phyloP scores from a whole-genome alignment of 2,113 vertebrate genomes.

The Myxocyprinus asiaticus region DNA sequence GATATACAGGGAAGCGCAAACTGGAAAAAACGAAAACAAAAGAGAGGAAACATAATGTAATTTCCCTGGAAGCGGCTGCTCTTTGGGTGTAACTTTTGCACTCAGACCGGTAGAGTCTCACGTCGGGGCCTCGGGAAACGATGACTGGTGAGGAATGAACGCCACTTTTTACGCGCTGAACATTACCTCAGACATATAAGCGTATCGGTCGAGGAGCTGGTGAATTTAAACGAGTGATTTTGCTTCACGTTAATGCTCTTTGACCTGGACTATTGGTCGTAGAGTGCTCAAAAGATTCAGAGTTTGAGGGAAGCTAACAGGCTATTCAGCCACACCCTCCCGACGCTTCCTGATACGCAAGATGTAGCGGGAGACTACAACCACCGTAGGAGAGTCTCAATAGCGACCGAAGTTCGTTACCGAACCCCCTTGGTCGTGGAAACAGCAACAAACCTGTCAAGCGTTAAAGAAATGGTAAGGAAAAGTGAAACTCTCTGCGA shows the following conservation, averaged over 20 bases:
- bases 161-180: neutral
- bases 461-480: conserved; percentile 47
- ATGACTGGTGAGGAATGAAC: conserved; percentile 54
- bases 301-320: conserved; percentile 33
- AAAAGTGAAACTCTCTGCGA: conserved; percentile 46
- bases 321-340: conserved; percentile 78
- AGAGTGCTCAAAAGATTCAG: conserved; percentile 21
- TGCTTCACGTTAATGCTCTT: neutral
- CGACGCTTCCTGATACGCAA: conserved; percentile 74
- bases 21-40: conserved; percentile 28
- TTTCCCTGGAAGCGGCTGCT: conserved; percentile 24
- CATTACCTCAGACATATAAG: neutral
- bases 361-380: conserved; percentile 67
- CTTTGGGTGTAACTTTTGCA: conserved; percentile 55
- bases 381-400: conserved; percentile 48
- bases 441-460: neutral
- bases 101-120: conserved; percentile 61
- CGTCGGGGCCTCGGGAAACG: conserved; percentile 64
- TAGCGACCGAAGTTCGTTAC: neutral
- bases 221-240: neutral
- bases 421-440: neutral
- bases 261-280: neutral
- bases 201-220: neutral
- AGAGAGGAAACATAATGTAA: neutral
- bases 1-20: conserved; percentile 11